These are phyloP conservation scores for Phoxinus phoxinus DNA, from an alignment of 2,113 vertebrate species.

Conservation along the genomic window DNA sequence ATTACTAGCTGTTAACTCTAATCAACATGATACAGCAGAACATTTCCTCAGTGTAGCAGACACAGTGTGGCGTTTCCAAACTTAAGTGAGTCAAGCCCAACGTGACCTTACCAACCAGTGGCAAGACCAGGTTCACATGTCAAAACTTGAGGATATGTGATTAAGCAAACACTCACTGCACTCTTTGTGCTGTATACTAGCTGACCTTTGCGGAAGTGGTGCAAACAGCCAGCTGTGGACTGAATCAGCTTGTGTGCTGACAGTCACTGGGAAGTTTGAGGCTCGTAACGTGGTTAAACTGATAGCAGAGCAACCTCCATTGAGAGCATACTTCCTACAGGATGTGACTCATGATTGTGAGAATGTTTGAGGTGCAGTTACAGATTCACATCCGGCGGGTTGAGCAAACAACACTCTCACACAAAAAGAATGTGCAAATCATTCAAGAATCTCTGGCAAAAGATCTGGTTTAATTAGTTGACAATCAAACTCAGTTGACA, in stretches of 20 bases:
- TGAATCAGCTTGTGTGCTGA: neutral
- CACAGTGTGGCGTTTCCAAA: neutral
- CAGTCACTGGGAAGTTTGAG: constrained; percentile 28
- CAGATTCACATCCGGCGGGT: constrained; percentile 32
- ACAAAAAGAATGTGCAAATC: constrained; percentile 24
- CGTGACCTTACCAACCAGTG: neutral
- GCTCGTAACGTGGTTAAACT: constrained; percentile 29
- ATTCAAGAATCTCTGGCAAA: neutral
- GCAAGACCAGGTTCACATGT: neutral
- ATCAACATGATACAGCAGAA: neutral
- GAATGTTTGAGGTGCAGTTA: constrained; percentile 35
- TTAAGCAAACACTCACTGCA: neutral
- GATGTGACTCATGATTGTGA: constrained; percentile 46
- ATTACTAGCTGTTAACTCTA: constrained; percentile 16
- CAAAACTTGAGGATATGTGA: constrained; percentile 1
- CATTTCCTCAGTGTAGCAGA: neutral
- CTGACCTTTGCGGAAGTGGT: neutral
- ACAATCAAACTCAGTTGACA: neutral
- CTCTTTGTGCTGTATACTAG: constrained; percentile 11
- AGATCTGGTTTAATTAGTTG: neutral
- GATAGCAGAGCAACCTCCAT: constrained; percentile 31
- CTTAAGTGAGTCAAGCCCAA: constrained; percentile 5
- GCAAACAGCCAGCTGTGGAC: constrained; percentile 12
- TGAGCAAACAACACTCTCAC: neutral
- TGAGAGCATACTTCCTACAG: constrained; percentile 42